Base-by-base conservation (phyloP, 2,888 invertebrate genomes). In the Amphiduros pacificus region DNA sequence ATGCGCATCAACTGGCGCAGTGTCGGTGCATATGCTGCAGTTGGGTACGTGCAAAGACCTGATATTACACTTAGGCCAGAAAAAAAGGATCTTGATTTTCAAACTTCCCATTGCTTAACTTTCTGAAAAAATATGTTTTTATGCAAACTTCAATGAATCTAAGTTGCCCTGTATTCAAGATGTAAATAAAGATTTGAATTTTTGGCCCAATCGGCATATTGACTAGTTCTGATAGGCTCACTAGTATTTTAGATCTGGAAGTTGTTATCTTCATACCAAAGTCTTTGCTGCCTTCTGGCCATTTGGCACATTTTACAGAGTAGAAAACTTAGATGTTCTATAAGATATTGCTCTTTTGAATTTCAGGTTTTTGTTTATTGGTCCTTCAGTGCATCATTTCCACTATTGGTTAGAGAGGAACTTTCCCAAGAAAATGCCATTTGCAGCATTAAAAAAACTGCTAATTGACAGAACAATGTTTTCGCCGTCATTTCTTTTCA, bases 381-480 rank as follows among this genome's bases (percentile, higher is more conserved):
- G 58, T 11, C 58, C 58, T 28, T 50, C 58, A 24, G 58, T 58
- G 26, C 58, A 58, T 24, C 40, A 36, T 29, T 58, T 58, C 58
- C 58, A 58, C 20, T 32, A 49, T 24, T 58, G 58, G 58, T n/a
- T 58, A 36, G 58, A 58, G 29, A 31, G n/a, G 17, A n/a, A 32
- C 11, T 28, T 58, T 2, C 58, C 58, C n/a, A 58, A 51, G 40
- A 32, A 32, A 24, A 48, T 48, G 14, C 31, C 20, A 2, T 50
- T 50, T 36, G 28, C 48, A 31, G 58, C 58, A 11, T 27, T 58
- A 9, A 58, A 50, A 32, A 27, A 48, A 22, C 50, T 58, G 11
- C 29, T 58, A 32, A 27, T 50, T 22, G 58, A 58, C 51, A 36
- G 58, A 24, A 50, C 50, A n/a, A 26, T 58, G 27, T 58, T 58